Evolutionary conservation across 1,140 invertebrate genomes (phyloP).

Genomic region (Chironomus tepperi): DNA sequence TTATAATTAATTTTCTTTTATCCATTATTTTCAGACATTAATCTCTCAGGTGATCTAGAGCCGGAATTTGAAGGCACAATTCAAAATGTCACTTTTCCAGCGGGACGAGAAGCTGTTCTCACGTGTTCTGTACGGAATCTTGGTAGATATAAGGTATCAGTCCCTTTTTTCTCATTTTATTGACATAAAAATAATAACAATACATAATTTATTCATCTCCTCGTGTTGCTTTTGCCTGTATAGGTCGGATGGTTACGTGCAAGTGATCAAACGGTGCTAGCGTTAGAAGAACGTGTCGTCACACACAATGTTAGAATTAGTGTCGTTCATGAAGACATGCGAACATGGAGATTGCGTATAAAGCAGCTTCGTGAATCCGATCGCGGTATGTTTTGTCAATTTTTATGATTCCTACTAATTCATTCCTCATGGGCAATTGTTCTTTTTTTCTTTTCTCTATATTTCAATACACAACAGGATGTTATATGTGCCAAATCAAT

Average conservation of each 20-base stretch:
- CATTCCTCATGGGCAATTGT: background rate
- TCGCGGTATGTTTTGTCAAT: conserved; percentile 43
- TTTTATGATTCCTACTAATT: background rate
- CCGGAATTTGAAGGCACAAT: conserved; percentile 71
- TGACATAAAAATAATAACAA: too few relatives aligned
- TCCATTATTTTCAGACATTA: background rate
- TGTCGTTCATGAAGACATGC: conserved; percentile 65
- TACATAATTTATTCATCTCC: conserved; percentile 18
- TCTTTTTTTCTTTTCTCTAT: background rate
- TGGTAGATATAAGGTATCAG: conserved; percentile 70
- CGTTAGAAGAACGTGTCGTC: conserved; percentile 75
- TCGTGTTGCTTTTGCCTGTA: background rate
- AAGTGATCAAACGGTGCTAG: conserved; percentile 81
- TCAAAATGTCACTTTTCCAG: conserved; percentile 72
- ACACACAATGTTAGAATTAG: conserved; percentile 76
- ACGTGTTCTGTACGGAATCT: conserved; percentile 71
- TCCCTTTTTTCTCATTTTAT: conserved; percentile 19
- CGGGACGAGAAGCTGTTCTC: conserved; percentile 72
- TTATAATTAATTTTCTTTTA: background rate
- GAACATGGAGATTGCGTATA: conserved; percentile 69
- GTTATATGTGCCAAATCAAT: conserved; percentile 85
- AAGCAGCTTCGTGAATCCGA: conserved; percentile 61
- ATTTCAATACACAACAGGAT: conserved; percentile 31
- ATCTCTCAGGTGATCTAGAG: conserved; percentile 29
- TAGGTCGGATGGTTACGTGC: conserved; percentile 87